Conservation (phyloP, 2,888 invertebrate species). For the Epinotia demarniana region DNA sequence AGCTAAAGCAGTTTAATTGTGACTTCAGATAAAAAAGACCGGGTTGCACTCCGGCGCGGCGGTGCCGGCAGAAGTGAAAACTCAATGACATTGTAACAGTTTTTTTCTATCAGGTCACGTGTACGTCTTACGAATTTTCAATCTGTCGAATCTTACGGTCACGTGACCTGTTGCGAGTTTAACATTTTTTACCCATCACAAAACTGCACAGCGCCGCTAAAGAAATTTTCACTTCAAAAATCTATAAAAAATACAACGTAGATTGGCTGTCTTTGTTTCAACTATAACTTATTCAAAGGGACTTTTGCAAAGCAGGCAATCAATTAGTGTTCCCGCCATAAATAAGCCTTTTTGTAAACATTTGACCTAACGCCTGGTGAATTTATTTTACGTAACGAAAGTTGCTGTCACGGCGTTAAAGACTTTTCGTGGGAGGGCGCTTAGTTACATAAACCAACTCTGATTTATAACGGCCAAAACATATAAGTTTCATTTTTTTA, state of each 20-base stretch:
- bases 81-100: no score
- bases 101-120: no score
- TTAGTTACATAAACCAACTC: conserved; percentile 5
- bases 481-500: background rate
- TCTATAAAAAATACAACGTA: background rate
- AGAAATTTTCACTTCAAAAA: no score
- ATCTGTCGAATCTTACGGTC: no score
- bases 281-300: background rate
- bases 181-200: no score
- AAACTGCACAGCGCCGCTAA: no score
- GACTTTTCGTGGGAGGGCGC: background rate
- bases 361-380: conserved; percentile 22
- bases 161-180: no score
- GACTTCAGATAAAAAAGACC: no score
- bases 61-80: no score
- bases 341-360: conserved; percentile 31
- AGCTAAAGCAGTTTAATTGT: background rate
- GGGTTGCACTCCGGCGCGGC: no score
- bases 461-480: background rate
- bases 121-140: no score
- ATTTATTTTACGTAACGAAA: conserved; percentile 33
- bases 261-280: background rate
- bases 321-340: conserved; percentile 23
- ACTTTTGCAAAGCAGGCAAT: background rate
- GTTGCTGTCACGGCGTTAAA: conserved; percentile 25